A percentile compares a stretch with the other conserved stretches of the same genome.
Conservation (phyloP, 1,140 invertebrate species). For the Pogonognathellus flavescens region DNA sequence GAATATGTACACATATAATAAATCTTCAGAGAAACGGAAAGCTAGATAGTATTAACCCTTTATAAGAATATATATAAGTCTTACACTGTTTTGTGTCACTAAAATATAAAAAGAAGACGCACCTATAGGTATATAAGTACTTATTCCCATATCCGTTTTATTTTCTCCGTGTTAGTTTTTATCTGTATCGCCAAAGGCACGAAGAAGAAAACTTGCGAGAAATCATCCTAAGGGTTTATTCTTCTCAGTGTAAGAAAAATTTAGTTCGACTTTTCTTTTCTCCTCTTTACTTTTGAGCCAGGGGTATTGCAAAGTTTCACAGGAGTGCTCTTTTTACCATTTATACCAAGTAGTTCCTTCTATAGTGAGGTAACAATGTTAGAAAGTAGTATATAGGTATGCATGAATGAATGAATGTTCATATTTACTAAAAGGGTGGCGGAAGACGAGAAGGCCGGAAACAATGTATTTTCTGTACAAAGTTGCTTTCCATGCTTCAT, state of each 20-base stretch:
- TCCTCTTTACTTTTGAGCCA: constrained; percentile 23
- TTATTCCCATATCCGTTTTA: constrained; percentile 34
- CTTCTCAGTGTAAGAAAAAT: not conserved
- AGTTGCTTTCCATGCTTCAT: not conserved
- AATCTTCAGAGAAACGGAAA: not conserved
- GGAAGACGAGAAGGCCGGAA: constrained; percentile 5
- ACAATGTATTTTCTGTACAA: constrained; percentile 7
- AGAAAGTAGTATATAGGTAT: not conserved
- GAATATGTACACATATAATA: not conserved
- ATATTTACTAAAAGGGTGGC: not conserved
- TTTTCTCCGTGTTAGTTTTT: constrained; percentile 32
- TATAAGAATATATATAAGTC: not conserved
- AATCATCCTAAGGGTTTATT: constrained; percentile 12
- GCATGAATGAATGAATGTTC: not conserved
- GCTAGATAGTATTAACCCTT: not conserved
- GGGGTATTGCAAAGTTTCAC: not conserved
- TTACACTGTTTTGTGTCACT: not conserved
- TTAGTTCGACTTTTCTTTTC: not conserved
- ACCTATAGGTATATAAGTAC: not conserved
- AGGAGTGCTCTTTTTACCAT: not conserved
- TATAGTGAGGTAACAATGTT: not conserved
- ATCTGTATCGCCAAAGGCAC: constrained; percentile 19
- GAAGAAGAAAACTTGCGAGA: constrained; percentile 4
- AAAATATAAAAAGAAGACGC: not conserved
- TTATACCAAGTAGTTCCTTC: not conserved